A percentile compares a stretch with the other conserved stretches of the same genome.
Conservation (phyloP, 2,888 invertebrate species). For the Theretra japonica region DNA sequence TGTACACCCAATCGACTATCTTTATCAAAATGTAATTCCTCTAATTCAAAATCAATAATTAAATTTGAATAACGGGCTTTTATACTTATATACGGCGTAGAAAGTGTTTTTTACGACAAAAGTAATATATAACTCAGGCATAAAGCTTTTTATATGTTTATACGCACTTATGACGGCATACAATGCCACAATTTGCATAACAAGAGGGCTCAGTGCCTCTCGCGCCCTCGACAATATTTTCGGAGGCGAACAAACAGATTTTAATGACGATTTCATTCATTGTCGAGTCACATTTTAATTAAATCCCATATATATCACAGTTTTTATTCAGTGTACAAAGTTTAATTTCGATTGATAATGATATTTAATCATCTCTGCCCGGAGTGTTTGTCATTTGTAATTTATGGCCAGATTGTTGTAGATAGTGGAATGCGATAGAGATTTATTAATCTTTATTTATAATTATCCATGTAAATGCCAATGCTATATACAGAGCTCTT, state of each 20-base stretch:
- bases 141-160: slow-evolving; percentile 17
- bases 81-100: background rate
- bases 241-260: slow-evolving; percentile 4
- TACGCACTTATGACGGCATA: slow-evolving; percentile 1
- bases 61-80: background rate
- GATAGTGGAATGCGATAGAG: background rate
- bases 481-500: no score
- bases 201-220: background rate
- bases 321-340: background rate
- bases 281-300: slow-evolving; percentile 14
- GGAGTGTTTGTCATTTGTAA: background rate
- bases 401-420: background rate
- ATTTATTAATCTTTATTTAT: no score
- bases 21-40: background rate
- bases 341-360: background rate
- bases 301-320: slow-evolving; percentile 1
- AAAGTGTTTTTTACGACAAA: background rate
- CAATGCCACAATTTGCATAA: slow-evolving; percentile 23
- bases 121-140: background rate
- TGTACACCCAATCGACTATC: background rate
- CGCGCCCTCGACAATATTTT: background rate
- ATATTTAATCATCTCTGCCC: background rate
- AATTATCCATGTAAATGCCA: no score
- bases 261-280: slow-evolving; percentile 16
- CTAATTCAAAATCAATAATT: background rate